These are phyloP conservation scores for Lasioglossum oenotherae DNA, from an alignment of 2,888 invertebrate species.

Conservation along the genomic window DNA sequence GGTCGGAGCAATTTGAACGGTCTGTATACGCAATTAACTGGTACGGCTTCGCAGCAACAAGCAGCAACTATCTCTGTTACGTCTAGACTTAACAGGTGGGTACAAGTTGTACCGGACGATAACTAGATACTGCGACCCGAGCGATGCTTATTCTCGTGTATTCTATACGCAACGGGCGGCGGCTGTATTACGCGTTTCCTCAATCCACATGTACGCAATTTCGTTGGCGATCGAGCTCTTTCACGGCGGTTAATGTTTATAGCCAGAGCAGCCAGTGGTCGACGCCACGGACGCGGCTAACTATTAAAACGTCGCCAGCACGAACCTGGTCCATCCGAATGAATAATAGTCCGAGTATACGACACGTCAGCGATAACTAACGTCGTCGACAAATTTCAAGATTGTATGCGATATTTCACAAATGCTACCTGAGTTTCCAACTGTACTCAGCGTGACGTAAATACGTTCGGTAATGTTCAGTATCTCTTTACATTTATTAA, in stretches of 20 bases:
- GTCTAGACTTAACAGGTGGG: constrained; percentile 53
- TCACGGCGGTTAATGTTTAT: constrained; percentile 52
- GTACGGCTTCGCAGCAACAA: constrained; percentile 61
- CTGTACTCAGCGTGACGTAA: not conserved
- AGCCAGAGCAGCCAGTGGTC: constrained; percentile 41
- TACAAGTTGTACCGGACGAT: constrained; percentile 56
- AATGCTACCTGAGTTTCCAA: constrained; percentile 10
- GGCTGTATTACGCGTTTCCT: constrained; percentile 44
- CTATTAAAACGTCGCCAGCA: constrained; percentile 52
- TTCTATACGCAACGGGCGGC: constrained; percentile 37
- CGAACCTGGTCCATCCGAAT: constrained; percentile 47
- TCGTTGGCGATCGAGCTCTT: constrained; percentile 46
- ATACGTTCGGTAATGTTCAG: too few species aligned
- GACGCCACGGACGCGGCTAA: constrained; percentile 29
- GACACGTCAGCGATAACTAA: constrained; percentile 67
- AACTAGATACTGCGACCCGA: constrained; percentile 45
- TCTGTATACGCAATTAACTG: constrained; percentile 61
- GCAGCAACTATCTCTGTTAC: constrained; percentile 52
- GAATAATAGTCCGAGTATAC: constrained; percentile 72
- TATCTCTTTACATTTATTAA: too few species aligned
- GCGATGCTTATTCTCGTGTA: constrained; percentile 23
- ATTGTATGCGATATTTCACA: constrained; percentile 67
- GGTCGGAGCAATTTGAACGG: constrained; percentile 50
- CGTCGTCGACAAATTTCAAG: constrained; percentile 71
- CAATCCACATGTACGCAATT: constrained; percentile 44